Evolutionary conservation across 2,888 invertebrate species (phyloP), one percentile per base, ranked within the genome.

Genomic region (Tetramorium bicarinatum): DNA sequence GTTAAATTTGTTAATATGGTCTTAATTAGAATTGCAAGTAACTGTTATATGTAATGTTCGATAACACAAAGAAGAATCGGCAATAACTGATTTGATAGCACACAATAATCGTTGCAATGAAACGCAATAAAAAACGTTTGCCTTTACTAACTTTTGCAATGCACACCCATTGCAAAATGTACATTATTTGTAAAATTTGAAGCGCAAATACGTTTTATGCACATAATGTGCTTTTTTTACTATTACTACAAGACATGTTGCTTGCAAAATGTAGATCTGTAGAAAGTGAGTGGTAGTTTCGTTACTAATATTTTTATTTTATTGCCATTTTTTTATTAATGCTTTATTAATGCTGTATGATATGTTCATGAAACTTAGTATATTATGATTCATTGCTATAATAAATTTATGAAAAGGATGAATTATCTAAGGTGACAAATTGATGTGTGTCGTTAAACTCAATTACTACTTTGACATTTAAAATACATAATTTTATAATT

Each of bases 21-120:
- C 34, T 62, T 29, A 67, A 62, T 21, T 84, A 62, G 75, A 85
- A 29, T 77, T 83, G 71, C 82, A 89, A 87, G 76, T 83, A 83
- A 86, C 75, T 61, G 77, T 84, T 82, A 82, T 38, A 64, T 74
- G 71, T 82, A 82, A 69, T 49, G 3, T 75, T 79, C 3, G 34
- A 71, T 67, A 56, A 77, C 54, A 62, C 29, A 41, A 34, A 64
- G 0, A 29, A 76, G 34, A 59, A 56, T 79, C 13, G 11, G 47
- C 29, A 79, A 52, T 25, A 4, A 21, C 3, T 38, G 34, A 52
- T 52, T 62, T 41, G 62, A 47, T 74, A 41, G n/a, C 18, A 38
- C 38, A 54, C 41, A 29, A 67, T 34, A 38, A 49, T 77, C 25
- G 41, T 54, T 34, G 74, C 49, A 44, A 76, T 64, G 4, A 38